Conservation (phyloP, 2,113 vertebrate species). For the Rhineura floridana region DNA sequence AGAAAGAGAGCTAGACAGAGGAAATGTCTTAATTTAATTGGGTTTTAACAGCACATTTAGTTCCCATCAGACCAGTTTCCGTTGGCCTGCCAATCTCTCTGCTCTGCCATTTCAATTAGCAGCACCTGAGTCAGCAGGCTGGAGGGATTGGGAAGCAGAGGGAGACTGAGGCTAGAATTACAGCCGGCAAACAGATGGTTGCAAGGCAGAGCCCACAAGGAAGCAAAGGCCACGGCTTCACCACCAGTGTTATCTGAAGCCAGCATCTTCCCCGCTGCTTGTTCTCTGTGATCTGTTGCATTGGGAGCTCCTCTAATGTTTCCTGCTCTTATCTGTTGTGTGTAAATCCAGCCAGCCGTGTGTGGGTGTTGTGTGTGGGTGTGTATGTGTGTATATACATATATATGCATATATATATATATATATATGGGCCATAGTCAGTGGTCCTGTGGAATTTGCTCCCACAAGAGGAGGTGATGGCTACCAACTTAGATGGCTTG, state of each 20-base stretch:
- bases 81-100: conserved; percentile 24
- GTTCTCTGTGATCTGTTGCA: not conserved
- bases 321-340: not conserved
- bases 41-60: conserved; percentile 35
- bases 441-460: no score
- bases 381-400: not conserved
- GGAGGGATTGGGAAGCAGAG: not conserved
- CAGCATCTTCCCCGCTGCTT: not conserved
- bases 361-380: no score
- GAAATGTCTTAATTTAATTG: conserved; percentile 36
- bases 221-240: not conserved
- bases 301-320: not conserved
- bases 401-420: no score
- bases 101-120: conserved; percentile 39
- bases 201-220: not conserved
- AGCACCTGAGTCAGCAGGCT: conserved; percentile 30
- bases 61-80: conserved; percentile 35
- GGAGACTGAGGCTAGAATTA: conserved; percentile 20
- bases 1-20: conserved; percentile 11
- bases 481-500: no score
- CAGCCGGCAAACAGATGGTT: conserved; percentile 13
- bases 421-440: no score
- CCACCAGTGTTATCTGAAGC: not conserved
- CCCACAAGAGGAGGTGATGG: no score
- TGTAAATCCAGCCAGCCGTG: not conserved